Percentiles rank a stretch among this genome's conserved stretches.
Conservation (phyloP, 2,888 invertebrate genomes). For the Thysanoteuthis rhombus region DNA sequence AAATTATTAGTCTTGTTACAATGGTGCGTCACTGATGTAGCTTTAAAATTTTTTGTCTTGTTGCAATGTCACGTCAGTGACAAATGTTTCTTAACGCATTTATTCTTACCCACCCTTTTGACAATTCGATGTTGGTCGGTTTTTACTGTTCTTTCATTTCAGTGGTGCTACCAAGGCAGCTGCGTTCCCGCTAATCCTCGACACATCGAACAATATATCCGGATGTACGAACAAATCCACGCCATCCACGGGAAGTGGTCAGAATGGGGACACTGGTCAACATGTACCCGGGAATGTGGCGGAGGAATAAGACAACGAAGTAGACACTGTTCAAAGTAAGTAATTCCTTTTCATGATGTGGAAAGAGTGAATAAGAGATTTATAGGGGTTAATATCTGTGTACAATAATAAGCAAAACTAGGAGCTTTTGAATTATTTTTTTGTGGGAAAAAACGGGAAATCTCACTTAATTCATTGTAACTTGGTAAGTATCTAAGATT, state of each 20-base stretch:
- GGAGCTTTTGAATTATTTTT: too few relatives aligned
- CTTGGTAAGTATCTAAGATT: too few relatives aligned
- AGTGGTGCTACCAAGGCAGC: conserved; percentile 63
- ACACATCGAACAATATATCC: not conserved
- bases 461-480: too few relatives aligned
- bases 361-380: too few relatives aligned
- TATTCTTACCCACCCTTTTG: not conserved
- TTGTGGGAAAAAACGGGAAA: too few relatives aligned
- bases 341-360: not conserved
- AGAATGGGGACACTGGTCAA: conserved; percentile 48
- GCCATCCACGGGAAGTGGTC: conserved; percentile 46
- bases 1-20: too few relatives aligned
- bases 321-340: conserved; percentile 49
- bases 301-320: conserved; percentile 57
- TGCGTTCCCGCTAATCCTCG: conserved; percentile 50
- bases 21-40: too few relatives aligned
- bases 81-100: not conserved
- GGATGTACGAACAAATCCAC: not conserved
- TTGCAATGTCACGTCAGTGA: not conserved
- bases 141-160: not conserved
- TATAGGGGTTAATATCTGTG: too few relatives aligned
- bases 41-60: not conserved
- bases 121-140: not conserved
- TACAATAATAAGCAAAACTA: too few relatives aligned
- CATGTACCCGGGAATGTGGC: conserved; percentile 61